Percentiles rank a stretch among this genome's conserved stretches.
Conservation (phyloP, 92 coral and sea anemone genomes). For the Palythoa grandis region DNA sequence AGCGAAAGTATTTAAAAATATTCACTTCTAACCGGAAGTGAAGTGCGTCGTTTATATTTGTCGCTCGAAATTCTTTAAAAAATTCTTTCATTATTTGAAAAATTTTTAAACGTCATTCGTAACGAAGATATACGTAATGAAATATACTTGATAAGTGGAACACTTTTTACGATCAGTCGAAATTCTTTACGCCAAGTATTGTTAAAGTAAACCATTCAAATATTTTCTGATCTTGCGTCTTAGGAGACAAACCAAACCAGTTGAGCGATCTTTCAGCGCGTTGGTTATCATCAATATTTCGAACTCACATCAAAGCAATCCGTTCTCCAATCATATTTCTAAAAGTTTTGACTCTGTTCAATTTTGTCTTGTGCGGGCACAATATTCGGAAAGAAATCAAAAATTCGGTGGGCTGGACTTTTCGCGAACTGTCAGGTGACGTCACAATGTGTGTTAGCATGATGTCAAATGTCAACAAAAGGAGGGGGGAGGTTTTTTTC, state of each 20-base stretch:
- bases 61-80: background rate
- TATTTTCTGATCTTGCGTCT: background rate
- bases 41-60: background rate
- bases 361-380: constrained; percentile 3
- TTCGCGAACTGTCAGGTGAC: constrained; percentile 83
- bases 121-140: constrained; percentile 15
- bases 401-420: constrained; percentile 39
- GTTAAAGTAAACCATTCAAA: background rate
- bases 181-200: background rate
- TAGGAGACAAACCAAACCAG: background rate
- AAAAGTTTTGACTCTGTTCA: constrained; percentile 7
- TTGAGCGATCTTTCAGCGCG: background rate
- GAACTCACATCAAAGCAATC: constrained; percentile 11
- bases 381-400: constrained; percentile 45
- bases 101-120: background rate
- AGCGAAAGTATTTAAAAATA: background rate
- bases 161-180: background rate
- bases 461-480: constrained; percentile 98
- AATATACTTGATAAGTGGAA: constrained; percentile 4
- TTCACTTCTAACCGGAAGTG: constrained; percentile 16
- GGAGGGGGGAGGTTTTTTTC: constrained; percentile 84
- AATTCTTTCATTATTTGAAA: background rate
- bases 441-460: constrained; percentile 89
- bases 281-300: background rate
- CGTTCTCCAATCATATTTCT: constrained; percentile 10